Conservation (phyloP, 2,888 invertebrate species). For the Drosophila koepferae region DNA sequence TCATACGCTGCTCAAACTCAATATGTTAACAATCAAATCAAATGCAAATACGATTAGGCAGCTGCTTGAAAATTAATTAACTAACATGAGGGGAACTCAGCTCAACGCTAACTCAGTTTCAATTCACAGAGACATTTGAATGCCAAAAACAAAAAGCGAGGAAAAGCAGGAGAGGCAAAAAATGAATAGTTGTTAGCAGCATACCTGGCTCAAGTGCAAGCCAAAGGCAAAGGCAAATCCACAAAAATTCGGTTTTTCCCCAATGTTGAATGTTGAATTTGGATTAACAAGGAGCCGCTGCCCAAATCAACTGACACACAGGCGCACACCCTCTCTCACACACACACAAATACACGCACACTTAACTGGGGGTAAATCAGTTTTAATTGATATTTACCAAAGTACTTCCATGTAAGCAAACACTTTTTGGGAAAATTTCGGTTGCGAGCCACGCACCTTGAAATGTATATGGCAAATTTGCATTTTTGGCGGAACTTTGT, state of each 20-base stretch:
- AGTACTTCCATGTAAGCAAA: slow-evolving; percentile 74
- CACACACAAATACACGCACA: slow-evolving; percentile 8
- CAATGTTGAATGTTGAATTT: slow-evolving; percentile 43
- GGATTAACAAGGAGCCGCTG: slow-evolving; percentile 40
- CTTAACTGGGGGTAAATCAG: slow-evolving; percentile 63
- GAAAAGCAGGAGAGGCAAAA: slow-evolving; percentile 9
- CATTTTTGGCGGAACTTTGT: background rate
- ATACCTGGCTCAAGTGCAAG: slow-evolving; percentile 45
- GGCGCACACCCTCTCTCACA: background rate
- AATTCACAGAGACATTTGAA: slow-evolving; percentile 29
- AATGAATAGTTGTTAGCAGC: slow-evolving; percentile 14
- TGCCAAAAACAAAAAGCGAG: slow-evolving; percentile 13
- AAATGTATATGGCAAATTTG: slow-evolving; percentile 1
- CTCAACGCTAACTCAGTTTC: slow-evolving; percentile 33
- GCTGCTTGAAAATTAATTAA: slow-evolving; percentile 69
- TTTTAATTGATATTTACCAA: slow-evolving; percentile 80
- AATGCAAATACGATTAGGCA: slow-evolving; percentile 46
- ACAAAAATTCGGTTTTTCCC: slow-evolving; percentile 48
- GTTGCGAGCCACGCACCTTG: slow-evolving; percentile 13
- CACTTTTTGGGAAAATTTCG: slow-evolving; percentile 69
- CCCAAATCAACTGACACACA: slow-evolving; percentile 10
- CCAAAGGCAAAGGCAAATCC: slow-evolving; percentile 47
- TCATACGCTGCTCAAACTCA: slow-evolving; percentile 43
- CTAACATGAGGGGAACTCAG: slow-evolving; percentile 36
- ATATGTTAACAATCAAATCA: slow-evolving; percentile 35